Evolutionary conservation across 2,888 invertebrate species (phyloP), one percentile per base, ranked within the genome.

Genomic region (Limnephilus auricula): DNA sequence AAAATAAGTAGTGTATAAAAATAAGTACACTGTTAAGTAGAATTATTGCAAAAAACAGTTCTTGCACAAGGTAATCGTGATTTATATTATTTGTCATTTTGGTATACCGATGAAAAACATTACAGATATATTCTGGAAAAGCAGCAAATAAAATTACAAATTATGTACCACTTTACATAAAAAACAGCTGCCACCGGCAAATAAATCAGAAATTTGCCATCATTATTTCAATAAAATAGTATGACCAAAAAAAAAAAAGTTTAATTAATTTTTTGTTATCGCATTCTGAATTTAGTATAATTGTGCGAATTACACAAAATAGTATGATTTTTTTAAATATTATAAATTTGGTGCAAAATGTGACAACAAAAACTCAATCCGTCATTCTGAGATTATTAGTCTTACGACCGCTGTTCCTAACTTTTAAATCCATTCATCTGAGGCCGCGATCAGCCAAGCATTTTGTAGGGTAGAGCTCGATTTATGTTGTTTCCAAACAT

Each of bases 111-210:
- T 25, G 50, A 65, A 65, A 50, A 65, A 65, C 3, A 18, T 15
- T 50, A 18, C 50, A 50, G 50, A 65, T 25, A 25, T 65, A 25
- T 65, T 65, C 6, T 65, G 25, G 25, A 65, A 65, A 65, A 65
- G 65, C 65, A 65, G 65, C 25, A 25, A 65, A 65, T n/a, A 25
- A 65, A 65, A 25, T 2, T 0, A 65, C 6, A 65, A 25, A 65
- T 65, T 65, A 65, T 65, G 65, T 65, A 65, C n/a, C n/a, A n/a
- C 25, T n/a, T 65, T 65, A 25, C 25, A 65, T 9, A 9, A 65
- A 65, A 65, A 65, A 65, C 65, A 65, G 65, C 65, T 65, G 65
- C 65, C 65, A 65, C 65, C n/a, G 65, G 65, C 65, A 65, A 65
- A 25, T n/a, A 65, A 65, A 65, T 65, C n/a, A 65, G 25, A 25